Evolutionary conservation across 2,888 invertebrate genomes (phyloP).

Genomic region (Morinoia aosen): DNA sequence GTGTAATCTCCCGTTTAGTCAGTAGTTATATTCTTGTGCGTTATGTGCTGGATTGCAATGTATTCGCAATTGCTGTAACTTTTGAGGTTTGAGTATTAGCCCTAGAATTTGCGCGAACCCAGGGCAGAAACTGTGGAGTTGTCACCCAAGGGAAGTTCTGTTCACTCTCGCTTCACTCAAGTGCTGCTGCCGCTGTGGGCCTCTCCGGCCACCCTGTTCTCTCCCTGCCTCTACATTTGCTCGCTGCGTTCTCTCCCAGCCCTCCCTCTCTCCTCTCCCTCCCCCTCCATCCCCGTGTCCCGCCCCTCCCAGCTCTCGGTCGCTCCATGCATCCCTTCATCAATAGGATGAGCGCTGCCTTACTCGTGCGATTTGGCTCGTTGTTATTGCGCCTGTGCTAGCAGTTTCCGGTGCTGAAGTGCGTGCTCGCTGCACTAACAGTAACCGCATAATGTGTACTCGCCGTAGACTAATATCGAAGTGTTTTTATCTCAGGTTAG

Average conservation of each 20-base stretch:
- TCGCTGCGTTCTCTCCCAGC: not conserved
- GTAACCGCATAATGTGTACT: not conserved
- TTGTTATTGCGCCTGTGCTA: slow-evolving; percentile 15
- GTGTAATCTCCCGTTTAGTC: no score
- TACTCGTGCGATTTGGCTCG: slow-evolving; percentile 1
- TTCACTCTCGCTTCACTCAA: not conserved
- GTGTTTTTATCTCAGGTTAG: not conserved
- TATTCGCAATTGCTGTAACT: no score
- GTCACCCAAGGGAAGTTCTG: not conserved
- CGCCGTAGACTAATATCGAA: not conserved
- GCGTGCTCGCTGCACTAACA: not conserved
- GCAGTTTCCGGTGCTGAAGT: not conserved
- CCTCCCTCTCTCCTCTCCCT: not conserved
- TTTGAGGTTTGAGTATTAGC: no score
- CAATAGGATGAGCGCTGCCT: slow-evolving; percentile 33
- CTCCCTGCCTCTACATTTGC: not conserved
- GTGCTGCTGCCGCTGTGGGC: not conserved
- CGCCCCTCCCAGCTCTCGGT: not conserved
- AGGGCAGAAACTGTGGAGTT: not conserved
- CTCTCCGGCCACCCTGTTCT: not conserved
- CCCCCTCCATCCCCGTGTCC: not conserved
- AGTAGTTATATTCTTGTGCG: no score
- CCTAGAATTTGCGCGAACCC: not conserved
- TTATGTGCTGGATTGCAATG: no score
- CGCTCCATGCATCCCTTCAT: not conserved